Conservation (phyloP, 2,888 invertebrate genomes). For the Dasypolia templi region DNA sequence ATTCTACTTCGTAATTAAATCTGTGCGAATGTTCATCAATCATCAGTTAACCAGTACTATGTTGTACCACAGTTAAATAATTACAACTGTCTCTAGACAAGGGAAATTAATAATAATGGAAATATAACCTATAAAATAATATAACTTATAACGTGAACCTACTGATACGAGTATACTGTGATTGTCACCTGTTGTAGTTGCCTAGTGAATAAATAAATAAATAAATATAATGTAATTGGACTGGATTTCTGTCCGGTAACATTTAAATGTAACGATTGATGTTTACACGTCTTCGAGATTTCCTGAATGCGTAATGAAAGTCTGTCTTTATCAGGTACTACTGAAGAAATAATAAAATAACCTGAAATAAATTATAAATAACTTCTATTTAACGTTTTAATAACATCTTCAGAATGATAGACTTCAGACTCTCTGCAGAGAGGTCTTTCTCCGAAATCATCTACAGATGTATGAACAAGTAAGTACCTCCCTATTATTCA, state of each 20-base stretch:
- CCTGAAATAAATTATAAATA: not conserved
- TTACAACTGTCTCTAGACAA: conserved; percentile 6
- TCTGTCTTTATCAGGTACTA: not conserved
- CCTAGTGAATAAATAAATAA: no score
- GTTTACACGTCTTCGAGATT: not conserved
- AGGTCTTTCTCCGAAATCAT: not conserved
- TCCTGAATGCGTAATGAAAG: not conserved
- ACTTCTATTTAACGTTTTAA: not conserved
- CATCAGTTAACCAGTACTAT: not conserved
- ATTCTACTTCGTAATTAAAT: not conserved
- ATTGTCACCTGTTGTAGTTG: no score
- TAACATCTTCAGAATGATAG: not conserved
- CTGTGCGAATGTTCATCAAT: not conserved
- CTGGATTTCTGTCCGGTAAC: no score
- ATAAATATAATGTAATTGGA: no score
- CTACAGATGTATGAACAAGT: not conserved
- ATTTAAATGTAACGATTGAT: not conserved
- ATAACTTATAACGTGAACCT: no score
- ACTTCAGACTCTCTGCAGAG: no score
- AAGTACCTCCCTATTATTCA: conserved; percentile 6
- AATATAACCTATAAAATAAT: no score
- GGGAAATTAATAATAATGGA: not conserved
- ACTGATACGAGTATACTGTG: no score
- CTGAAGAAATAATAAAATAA: not conserved
- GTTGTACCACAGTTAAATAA: conserved; percentile 2